phyloP scores from a whole-genome alignment of 1,140 invertebrate species.

The Ganaspis sp. region DNA sequence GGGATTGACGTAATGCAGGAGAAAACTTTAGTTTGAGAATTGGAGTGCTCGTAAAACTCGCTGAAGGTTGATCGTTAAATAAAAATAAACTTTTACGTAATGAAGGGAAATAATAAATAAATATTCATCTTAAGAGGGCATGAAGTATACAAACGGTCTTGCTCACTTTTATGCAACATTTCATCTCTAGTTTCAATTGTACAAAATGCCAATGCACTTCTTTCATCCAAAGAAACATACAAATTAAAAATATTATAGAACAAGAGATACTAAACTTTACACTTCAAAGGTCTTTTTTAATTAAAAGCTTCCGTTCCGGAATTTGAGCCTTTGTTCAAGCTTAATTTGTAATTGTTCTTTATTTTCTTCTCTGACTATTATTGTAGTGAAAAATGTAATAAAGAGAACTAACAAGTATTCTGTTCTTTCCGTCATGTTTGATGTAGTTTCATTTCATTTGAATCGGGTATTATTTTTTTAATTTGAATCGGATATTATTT shows the following conservation, averaged over 20 bases:
- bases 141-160: too few species aligned
- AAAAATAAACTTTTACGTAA: background rate
- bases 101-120: background rate
- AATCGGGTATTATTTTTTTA: too few species aligned
- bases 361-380: background rate
- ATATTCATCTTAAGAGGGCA: too few species aligned
- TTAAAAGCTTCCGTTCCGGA: background rate
- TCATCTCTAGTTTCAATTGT: too few species aligned
- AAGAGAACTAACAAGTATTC: background rate
- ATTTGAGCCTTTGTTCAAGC: background rate
- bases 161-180: too few species aligned
- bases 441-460: too few species aligned
- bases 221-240: background rate
- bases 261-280: background rate
- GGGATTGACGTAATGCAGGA: background rate
- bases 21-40: background rate
- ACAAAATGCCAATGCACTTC: background rate
- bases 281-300: background rate
- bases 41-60: background rate
- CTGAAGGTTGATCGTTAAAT: background rate
- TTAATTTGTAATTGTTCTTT: slow-evolving; percentile 11
- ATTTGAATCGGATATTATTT: too few species aligned
- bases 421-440: too few species aligned
- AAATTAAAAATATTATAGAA: background rate
- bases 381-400: background rate